A percentile compares a stretch with the other conserved stretches of the same genome.
These are phyloP conservation scores for Drosophila sp. DNA, from an alignment of 1,140 invertebrate species.

Conservation along the genomic window DNA sequence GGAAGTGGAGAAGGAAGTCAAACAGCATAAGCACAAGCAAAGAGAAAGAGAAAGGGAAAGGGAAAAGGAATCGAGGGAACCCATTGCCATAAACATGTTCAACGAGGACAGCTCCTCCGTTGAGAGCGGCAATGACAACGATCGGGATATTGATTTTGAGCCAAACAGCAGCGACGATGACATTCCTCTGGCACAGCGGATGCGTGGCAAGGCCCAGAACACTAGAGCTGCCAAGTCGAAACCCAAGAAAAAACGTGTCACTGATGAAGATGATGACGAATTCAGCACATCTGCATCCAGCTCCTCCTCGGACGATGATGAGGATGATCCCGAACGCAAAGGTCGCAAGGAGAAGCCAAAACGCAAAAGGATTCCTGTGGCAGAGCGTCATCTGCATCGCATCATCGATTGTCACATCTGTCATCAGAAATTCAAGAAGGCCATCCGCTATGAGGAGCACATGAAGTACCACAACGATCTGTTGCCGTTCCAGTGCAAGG, in stretches of 20 bases:
- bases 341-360: constrained; percentile 58
- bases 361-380: constrained; percentile 68
- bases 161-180: constrained; percentile 79
- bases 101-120: constrained; percentile 57
- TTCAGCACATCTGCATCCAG: constrained; percentile 34
- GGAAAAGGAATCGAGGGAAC: constrained; percentile 25
- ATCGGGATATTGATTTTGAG: constrained; percentile 59
- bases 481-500: constrained; percentile 78
- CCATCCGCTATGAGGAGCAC: constrained; percentile 77
- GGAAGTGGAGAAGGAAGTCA: constrained; percentile 60
- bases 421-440: constrained; percentile 81
- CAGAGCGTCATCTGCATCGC: constrained; percentile 71
- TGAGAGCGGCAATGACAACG: constrained; percentile 72
- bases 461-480: constrained; percentile 83
- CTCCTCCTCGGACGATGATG: constrained; percentile 25
- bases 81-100: constrained; percentile 44
- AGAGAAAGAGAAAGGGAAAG: background rate
- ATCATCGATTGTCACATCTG: constrained; percentile 82
- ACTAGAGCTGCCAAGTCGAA: constrained; percentile 39
- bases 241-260: constrained; percentile 46
- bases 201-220: constrained; percentile 39
- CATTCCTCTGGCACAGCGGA: constrained; percentile 68
- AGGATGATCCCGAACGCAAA: constrained; percentile 44
- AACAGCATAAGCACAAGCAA: constrained; percentile 37
- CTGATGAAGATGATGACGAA: constrained; percentile 41